Evolutionary conservation across 35 echinoderm and acorn worm species (phyloP).

Genomic region (Ophiothrix spiculata): DNA sequence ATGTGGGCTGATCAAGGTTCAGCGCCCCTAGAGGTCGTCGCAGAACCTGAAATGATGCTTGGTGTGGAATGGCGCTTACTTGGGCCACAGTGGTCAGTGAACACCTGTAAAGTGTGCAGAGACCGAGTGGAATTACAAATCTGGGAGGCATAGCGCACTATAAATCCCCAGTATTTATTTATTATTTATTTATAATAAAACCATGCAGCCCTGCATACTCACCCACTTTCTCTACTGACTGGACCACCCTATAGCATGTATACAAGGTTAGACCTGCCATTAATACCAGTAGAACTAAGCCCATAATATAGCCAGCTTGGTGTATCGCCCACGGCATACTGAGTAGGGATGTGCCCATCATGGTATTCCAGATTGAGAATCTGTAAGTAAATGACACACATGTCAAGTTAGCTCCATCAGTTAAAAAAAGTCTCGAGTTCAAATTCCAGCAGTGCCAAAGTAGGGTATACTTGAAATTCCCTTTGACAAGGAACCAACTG

Average conservation of each 20-base stretch:
- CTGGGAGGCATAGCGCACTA: too few species aligned
- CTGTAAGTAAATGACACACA: constrained; percentile 17
- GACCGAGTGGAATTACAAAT: too few species aligned
- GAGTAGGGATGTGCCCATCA: constrained; percentile 97
- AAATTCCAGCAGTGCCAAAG: background rate
- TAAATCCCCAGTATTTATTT: too few species aligned
- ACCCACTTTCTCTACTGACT: constrained; percentile 61
- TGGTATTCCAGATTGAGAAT: constrained; percentile 99
- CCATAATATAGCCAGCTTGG: constrained; percentile 85
- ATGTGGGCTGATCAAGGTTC: too few species aligned
- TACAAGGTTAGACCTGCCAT: constrained; percentile 86
- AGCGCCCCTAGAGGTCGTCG: too few species aligned
- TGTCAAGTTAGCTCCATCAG: background rate
- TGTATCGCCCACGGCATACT: constrained; percentile 99
- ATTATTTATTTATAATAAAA: too few species aligned
- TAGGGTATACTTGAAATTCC: too few species aligned
- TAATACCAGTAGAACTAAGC: constrained; percentile 48
- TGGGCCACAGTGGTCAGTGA: too few species aligned
- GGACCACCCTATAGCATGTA: constrained; percentile 78
- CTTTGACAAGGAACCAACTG: too few species aligned
- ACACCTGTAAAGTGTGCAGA: too few species aligned
- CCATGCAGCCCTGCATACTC: constrained; percentile 4
- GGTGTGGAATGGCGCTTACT: too few species aligned
- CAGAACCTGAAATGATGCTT: too few species aligned
- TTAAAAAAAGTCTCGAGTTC: background rate